Percentiles rank a stretch among this genome's conserved stretches.
These are phyloP conservation scores for Latrodectus geometricus DNA, from an alignment of 1,140 invertebrate genomes.

Conservation along the genomic window DNA sequence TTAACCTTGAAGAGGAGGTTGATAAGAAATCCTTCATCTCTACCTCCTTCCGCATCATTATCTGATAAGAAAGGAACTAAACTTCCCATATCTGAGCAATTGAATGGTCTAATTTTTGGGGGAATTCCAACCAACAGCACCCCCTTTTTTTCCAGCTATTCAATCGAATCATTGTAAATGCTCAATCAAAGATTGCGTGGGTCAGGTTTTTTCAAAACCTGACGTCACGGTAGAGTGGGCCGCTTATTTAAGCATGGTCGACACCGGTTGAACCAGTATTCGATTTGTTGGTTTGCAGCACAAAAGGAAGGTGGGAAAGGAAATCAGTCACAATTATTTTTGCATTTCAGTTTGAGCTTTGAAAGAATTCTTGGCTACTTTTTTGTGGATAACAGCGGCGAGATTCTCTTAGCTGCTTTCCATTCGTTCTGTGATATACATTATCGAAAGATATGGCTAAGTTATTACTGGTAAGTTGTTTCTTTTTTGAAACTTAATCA, in stretches of 20 bases:
- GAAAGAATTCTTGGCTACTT: too few relatives aligned
- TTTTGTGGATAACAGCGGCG: neutral
- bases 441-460: neutral
- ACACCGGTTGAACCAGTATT: slow-evolving; percentile 40
- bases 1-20: neutral
- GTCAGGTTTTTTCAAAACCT: neutral
- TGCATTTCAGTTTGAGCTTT: neutral
- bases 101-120: neutral
- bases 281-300: neutral
- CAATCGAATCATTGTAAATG: slow-evolving; percentile 34
- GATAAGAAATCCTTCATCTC: too few relatives aligned
- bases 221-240: slow-evolving; percentile 55
- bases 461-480: neutral
- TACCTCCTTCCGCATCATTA: too few relatives aligned
- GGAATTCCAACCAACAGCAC: neutral
- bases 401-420: neutral
- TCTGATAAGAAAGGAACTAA: too few relatives aligned
- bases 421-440: neutral
- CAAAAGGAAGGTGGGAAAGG: neutral
- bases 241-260: slow-evolving; percentile 49
- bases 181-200: slow-evolving; percentile 13
- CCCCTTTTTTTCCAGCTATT: slow-evolving; percentile 3
- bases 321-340: neutral
- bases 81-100: neutral
- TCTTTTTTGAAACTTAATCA: too few relatives aligned